These are phyloP conservation scores for Thecocarcelia acutangulata DNA, from an alignment of 2,888 invertebrate species.

Conservation along the genomic window DNA sequence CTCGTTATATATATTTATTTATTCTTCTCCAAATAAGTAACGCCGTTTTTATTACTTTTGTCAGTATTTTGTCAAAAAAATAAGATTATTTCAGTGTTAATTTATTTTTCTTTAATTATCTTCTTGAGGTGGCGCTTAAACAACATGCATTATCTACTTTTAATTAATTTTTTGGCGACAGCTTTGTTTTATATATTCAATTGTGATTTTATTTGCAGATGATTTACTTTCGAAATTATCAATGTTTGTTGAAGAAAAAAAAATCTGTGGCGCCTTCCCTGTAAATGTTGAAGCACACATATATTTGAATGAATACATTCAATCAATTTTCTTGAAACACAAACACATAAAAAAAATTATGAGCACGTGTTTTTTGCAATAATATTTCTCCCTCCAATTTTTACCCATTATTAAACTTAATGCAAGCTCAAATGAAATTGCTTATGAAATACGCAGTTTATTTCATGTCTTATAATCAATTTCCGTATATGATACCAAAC, in stretches of 20 bases:
- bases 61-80: constrained; percentile 26
- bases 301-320: not conserved
- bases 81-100: not conserved
- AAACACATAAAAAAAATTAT: too few species aligned
- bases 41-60: constrained; percentile 46
- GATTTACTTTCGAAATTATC: constrained; percentile 54
- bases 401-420: not conserved
- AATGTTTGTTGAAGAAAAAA: constrained; percentile 13
- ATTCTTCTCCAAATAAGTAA: constrained; percentile 40
- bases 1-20: constrained; percentile 20
- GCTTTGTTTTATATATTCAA: constrained; percentile 24
- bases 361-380: not conserved
- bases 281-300: not conserved
- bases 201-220: constrained; percentile 23
- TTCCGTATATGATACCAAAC: too few species aligned
- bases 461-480: too few species aligned
- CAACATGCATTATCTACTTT: constrained; percentile 53
- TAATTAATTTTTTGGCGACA: constrained; percentile 64
- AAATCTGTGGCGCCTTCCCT: constrained; percentile 56
- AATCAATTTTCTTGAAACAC: not conserved
- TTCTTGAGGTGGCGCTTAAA: constrained; percentile 61
- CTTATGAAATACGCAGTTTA: too few species aligned
- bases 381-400: not conserved
- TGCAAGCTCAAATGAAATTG: too few species aligned
- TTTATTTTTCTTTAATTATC: constrained; percentile 5